Percentiles rank a stretch among this genome's conserved stretches.
Conservation (phyloP, 1,140 invertebrate genomes). For the Cotesia chilonis region DNA sequence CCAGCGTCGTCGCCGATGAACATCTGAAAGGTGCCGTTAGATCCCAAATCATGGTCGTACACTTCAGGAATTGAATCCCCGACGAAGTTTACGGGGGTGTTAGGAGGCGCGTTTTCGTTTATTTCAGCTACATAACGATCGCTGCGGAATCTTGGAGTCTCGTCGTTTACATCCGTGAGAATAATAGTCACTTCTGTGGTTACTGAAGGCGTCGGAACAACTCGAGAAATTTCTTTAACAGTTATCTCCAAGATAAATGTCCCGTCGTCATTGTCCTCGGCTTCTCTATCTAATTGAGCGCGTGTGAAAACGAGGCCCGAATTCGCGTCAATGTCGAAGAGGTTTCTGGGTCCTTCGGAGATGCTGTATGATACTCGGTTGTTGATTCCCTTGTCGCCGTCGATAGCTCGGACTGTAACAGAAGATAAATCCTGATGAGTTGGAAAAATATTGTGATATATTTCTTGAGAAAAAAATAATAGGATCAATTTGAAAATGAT, state of each 20-base stretch:
- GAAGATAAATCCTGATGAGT: slow-evolving; percentile 4
- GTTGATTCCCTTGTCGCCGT: slow-evolving; percentile 91
- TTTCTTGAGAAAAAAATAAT: neutral
- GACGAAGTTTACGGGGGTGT: slow-evolving; percentile 88
- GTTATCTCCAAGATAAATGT: slow-evolving; percentile 88
- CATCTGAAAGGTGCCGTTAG: slow-evolving; percentile 90
- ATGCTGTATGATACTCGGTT: slow-evolving; percentile 87
- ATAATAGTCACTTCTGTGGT: slow-evolving; percentile 92
- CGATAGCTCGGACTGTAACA: slow-evolving; percentile 82
- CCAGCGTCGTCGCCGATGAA: slow-evolving; percentile 81
- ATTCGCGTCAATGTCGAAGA: slow-evolving; percentile 81
- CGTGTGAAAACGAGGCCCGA: slow-evolving; percentile 84
- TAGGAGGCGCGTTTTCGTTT: slow-evolving; percentile 89
- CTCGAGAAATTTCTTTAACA: slow-evolving; percentile 69
- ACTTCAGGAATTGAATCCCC: slow-evolving; percentile 84
- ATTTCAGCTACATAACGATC: slow-evolving; percentile 85
- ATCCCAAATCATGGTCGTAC: slow-evolving; percentile 92
- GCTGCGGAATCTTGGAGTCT: slow-evolving; percentile 85
- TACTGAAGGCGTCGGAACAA: slow-evolving; percentile 76
- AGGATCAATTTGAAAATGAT: slow-evolving; percentile 14
- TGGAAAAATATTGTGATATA: too few relatives aligned
- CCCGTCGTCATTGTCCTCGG: slow-evolving; percentile 79
- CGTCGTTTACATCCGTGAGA: slow-evolving; percentile 94
- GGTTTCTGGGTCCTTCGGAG: slow-evolving; percentile 73
- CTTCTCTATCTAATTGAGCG: slow-evolving; percentile 82